Evolutionary conservation across 2,113 vertebrate genomes (phyloP).

Genomic region (Brachypodius melanocephalos): DNA sequence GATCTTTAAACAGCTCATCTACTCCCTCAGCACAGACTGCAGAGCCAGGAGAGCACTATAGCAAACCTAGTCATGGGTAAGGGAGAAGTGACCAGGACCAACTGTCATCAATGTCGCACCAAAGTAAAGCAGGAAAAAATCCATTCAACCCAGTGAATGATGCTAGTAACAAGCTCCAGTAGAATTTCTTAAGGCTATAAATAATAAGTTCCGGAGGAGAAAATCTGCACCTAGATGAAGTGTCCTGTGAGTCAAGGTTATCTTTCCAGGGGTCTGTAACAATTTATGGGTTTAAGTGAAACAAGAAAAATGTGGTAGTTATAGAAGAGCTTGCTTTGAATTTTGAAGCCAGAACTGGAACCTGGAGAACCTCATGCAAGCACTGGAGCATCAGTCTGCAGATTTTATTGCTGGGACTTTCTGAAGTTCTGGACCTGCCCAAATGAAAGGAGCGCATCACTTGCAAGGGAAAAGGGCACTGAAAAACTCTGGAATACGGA

Average conservation of each 20-base stretch:
- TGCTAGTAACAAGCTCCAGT: background rate
- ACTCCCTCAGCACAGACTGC: background rate
- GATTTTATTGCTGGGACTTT: background rate
- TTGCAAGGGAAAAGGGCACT: background rate
- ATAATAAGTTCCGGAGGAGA: background rate
- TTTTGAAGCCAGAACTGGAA: background rate
- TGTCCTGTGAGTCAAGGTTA: background rate
- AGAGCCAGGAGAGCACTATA: background rate
- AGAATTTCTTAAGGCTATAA: background rate
- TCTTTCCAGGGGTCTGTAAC: background rate
- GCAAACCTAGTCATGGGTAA: background rate
- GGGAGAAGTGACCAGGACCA: background rate
- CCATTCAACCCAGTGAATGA: background rate
- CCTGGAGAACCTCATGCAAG: background rate
- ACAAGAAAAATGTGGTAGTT: background rate
- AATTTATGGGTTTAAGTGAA: background rate
- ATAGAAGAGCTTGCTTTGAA: background rate
- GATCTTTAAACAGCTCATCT: background rate
- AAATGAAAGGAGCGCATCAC: background rate
- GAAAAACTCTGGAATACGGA: background rate
- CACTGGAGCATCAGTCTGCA: background rate
- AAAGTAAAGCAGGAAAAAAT: background rate
- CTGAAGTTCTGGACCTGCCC: background rate
- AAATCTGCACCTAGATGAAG: background rate
- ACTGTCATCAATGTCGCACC: background rate